phyloP scores from a whole-genome alignment of 2,797 vertebrate species.

The Fringilla coelebs region DNA sequence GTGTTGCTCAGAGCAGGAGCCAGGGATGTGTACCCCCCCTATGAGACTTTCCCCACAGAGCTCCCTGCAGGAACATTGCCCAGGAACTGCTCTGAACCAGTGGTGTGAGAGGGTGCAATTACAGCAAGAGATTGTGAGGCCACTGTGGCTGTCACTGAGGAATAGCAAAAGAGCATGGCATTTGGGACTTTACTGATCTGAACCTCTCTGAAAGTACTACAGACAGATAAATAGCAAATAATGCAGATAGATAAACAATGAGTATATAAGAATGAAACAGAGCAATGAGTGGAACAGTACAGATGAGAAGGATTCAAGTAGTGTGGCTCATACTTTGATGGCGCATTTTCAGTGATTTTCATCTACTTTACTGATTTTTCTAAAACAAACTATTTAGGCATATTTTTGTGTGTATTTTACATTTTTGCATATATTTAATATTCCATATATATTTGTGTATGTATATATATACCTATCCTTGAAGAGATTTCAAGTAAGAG shows the following conservation, averaged over 20 bases:
- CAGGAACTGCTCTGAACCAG: fast-evolving
- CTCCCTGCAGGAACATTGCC: not conserved
- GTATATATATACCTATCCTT: not conserved
- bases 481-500: not conserved
- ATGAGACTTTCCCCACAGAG: not conserved
- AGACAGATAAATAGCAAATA: not conserved
- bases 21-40: fast-evolving
- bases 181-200: not conserved
- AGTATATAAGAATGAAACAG: too few species aligned
- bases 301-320: not conserved
- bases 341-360: not conserved
- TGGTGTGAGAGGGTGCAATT: fast-evolving
- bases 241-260: not conserved
- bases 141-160: too few species aligned
- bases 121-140: not conserved
- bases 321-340: not conserved
- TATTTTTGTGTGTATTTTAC: not conserved
- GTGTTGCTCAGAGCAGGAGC: not conserved
- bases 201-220: not conserved
- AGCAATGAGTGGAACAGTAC: fast-evolving
- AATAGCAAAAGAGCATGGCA: not conserved
- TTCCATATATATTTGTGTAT: not conserved
- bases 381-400: not conserved
- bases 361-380: not conserved
- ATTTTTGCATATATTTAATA: not conserved